Conservation (phyloP, 2,888 invertebrate species). For the Uropetala carovei region DNA sequence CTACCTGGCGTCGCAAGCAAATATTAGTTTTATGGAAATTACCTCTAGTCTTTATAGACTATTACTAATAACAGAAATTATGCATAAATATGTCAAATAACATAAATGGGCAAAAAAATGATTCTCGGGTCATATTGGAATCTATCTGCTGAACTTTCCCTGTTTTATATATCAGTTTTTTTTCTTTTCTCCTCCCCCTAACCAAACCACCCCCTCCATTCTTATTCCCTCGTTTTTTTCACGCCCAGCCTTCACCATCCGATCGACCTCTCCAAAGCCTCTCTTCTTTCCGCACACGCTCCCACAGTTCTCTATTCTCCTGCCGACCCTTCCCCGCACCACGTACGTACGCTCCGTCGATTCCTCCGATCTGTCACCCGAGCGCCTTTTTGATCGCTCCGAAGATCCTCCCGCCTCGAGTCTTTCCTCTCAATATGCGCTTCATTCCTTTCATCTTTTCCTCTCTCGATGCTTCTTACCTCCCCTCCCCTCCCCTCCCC, state of each 20-base stretch:
- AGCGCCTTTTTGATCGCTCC: not conserved
- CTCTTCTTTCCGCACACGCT: not conserved
- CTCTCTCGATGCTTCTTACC: not conserved
- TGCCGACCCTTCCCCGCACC: not conserved
- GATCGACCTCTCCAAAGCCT: not conserved
- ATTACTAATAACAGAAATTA: too few relatives aligned
- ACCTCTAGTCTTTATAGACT: too few relatives aligned
- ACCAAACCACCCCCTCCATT: not conserved
- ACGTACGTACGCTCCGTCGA: not conserved
- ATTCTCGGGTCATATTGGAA: too few relatives aligned
- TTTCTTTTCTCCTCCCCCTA: not conserved
- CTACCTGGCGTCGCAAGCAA: too few relatives aligned
- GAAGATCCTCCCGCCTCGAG: not conserved
- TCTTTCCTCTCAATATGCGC: conserved; percentile 25
- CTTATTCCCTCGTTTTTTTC: not conserved
- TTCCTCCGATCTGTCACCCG: conserved; percentile 30
- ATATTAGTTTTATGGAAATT: too few relatives aligned
- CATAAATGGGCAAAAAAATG: too few relatives aligned
- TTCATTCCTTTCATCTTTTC: not conserved
- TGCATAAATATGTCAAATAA: too few relatives aligned
- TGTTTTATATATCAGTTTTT: not conserved
- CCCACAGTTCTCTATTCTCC: not conserved
- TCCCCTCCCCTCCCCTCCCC: too few relatives aligned
- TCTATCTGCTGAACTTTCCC: not conserved
- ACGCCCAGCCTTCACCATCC: not conserved